Conservation (phyloP, 1,140 invertebrate genomes). For the Bemisia tabaci region DNA sequence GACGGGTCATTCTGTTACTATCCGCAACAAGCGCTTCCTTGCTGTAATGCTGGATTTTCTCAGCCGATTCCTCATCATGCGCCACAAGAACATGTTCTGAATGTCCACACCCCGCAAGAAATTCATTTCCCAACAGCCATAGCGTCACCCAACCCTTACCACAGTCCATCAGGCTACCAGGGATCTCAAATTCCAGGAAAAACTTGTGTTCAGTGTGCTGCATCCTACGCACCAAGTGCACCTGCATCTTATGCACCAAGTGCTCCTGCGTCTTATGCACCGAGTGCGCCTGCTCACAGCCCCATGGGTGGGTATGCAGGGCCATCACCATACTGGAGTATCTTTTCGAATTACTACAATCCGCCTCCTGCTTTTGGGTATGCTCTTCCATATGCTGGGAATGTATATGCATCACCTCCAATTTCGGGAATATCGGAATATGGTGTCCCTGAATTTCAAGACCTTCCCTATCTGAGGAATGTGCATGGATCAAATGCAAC, state of each 20-base stretch:
- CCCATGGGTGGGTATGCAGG: too few species aligned
- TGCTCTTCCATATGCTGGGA: neutral
- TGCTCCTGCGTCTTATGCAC: neutral
- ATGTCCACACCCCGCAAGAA: neutral
- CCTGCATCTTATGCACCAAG: too few species aligned
- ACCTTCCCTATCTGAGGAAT: neutral
- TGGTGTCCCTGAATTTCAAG: neutral
- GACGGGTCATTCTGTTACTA: neutral
- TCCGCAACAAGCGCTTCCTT: neutral
- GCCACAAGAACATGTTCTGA: too few species aligned
- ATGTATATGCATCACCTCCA: neutral
- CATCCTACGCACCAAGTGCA: neutral
- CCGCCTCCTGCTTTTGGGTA: neutral
- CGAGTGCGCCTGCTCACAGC: neutral
- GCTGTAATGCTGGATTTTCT: neutral
- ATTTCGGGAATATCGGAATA: neutral
- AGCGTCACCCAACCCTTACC: neutral
- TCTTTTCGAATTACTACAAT: neutral
- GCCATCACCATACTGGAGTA: neutral
- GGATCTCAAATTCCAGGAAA: neutral
- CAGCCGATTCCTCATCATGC: neutral
- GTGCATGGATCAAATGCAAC: neutral
- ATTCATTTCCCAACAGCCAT: neutral
- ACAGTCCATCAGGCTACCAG: neutral
- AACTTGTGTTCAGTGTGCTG: neutral